Conservation (phyloP, 2,888 invertebrate species). For the Drosophila merina region DNA sequence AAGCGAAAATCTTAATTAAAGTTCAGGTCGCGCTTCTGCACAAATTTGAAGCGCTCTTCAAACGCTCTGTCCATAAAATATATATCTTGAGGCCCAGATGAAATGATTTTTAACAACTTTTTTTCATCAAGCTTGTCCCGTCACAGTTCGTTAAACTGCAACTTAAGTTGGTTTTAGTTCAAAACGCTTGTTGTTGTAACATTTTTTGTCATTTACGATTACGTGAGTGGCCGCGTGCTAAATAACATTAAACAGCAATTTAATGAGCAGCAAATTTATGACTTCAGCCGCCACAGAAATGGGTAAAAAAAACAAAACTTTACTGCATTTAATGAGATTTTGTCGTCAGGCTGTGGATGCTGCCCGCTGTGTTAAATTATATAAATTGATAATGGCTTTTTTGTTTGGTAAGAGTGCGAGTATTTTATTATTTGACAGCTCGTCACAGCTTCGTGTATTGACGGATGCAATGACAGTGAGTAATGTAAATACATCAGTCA, state of each 20-base stretch:
- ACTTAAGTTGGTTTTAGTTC: conserved; percentile 40
- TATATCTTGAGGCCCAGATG: conserved; percentile 36
- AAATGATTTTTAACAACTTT: conserved; percentile 23
- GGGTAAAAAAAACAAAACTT: conserved; percentile 24
- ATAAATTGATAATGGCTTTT: conserved; percentile 57
- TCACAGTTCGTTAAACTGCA: conserved; percentile 50
- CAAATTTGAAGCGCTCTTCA: conserved; percentile 65
- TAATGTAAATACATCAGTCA: conserved; percentile 25
- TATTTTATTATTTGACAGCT: conserved; percentile 42
- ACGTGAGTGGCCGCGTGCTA: conserved; percentile 63
- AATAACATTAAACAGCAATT: conserved; percentile 55
- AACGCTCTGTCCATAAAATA: conserved; percentile 49
- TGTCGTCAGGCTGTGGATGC: conserved; percentile 8
- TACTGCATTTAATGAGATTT: conserved; percentile 40
- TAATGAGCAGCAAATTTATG: conserved; percentile 60
- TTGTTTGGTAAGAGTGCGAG: conserved; percentile 5
- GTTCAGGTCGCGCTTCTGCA: conserved; percentile 34
- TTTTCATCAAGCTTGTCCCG: conserved; percentile 24
- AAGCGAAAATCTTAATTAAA: conserved; percentile 52
- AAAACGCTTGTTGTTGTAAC: conserved; percentile 15
- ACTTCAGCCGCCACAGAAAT: conserved; percentile 24
- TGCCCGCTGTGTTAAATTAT: conserved; percentile 44
- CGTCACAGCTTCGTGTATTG: conserved; percentile 22
- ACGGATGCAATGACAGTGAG: conserved; percentile 36
- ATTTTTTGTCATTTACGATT: conserved; percentile 54